A percentile compares a stretch with the other conserved stretches of the same genome.
Evolutionary conservation across 1,140 invertebrate species (phyloP).

Genomic region (Tenebrio molitor): DNA sequence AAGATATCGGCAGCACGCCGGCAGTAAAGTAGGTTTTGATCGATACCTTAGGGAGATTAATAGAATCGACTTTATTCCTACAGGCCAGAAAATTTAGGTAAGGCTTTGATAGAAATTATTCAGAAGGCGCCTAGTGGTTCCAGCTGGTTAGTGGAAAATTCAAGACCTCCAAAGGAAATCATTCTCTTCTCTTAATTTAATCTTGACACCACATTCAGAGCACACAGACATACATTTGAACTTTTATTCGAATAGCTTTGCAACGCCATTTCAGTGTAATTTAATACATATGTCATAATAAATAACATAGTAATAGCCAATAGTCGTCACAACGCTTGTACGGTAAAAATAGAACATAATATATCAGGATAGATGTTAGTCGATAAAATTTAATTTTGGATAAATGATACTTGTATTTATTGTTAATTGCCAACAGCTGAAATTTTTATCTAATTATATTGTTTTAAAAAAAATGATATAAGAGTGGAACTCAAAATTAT

Average conservation of each 20-base stretch:
- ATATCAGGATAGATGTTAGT: slow-evolving; percentile 24
- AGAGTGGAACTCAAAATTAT: slow-evolving; percentile 36
- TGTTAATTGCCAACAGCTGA: slow-evolving; percentile 31
- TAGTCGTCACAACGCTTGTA: slow-evolving; percentile 5
- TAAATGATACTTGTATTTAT: slow-evolving; percentile 10
- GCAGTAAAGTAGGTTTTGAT: slow-evolving; percentile 73
- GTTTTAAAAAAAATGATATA: slow-evolving; percentile 14
- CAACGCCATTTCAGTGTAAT: slow-evolving; percentile 21
- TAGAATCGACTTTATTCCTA: slow-evolving; percentile 59
- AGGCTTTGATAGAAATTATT: slow-evolving; percentile 75
- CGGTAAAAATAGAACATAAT: slow-evolving; percentile 26
- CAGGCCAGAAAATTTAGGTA: slow-evolving; percentile 77
- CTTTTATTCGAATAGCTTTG: slow-evolving; percentile 11
- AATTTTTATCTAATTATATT: slow-evolving; percentile 40
- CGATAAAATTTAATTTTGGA: slow-evolving; percentile 12
- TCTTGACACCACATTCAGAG: not conserved
- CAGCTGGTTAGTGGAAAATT: slow-evolving; percentile 79
- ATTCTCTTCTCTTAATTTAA: slow-evolving; percentile 59
- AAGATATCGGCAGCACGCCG: slow-evolving; percentile 73
- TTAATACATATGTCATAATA: slow-evolving; percentile 13
- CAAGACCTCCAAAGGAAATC: slow-evolving; percentile 74
- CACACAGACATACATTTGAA: not conserved
- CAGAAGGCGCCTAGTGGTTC: slow-evolving; percentile 77
- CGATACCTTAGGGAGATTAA: not conserved
- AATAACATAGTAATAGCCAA: slow-evolving; percentile 1